Percentiles rank a stretch among this genome's conserved stretches.
phyloP scores from a whole-genome alignment of 2,113 vertebrate species.

The Nesoenas mayeri region DNA sequence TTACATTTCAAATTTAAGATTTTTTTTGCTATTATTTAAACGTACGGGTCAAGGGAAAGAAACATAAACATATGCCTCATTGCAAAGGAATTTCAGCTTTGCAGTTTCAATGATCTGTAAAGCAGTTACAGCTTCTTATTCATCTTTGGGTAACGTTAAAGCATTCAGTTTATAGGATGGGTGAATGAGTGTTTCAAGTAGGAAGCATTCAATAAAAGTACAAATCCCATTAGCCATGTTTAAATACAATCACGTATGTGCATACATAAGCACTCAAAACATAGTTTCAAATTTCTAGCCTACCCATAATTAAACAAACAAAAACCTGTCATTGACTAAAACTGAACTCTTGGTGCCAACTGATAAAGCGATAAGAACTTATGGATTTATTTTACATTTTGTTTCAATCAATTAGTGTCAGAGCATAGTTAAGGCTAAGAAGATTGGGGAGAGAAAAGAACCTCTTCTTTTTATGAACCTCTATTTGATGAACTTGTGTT shows the following conservation, averaged over 20 bases:
- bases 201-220: neutral
- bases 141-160: neutral
- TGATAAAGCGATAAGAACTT: neutral
- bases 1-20: neutral
- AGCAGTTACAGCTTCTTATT: neutral
- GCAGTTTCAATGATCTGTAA: neutral
- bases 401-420: neutral
- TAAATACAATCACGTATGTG: neutral
- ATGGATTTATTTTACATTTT: neutral
- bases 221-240: neutral
- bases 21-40: neutral
- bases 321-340: neutral
- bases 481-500: neutral
- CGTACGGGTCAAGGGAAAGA: neutral
- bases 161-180: neutral
- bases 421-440: neutral
- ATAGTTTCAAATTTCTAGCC: neutral
- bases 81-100: neutral
- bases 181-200: neutral
- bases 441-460: neutral
- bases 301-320: neutral
- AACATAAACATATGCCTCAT: neutral
- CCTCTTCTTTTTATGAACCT: neutral
- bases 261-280: neutral
- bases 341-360: neutral